Evolutionary conservation across 2,113 vertebrate species (phyloP).

Genomic region (Oncorhynchus clarkii): DNA sequence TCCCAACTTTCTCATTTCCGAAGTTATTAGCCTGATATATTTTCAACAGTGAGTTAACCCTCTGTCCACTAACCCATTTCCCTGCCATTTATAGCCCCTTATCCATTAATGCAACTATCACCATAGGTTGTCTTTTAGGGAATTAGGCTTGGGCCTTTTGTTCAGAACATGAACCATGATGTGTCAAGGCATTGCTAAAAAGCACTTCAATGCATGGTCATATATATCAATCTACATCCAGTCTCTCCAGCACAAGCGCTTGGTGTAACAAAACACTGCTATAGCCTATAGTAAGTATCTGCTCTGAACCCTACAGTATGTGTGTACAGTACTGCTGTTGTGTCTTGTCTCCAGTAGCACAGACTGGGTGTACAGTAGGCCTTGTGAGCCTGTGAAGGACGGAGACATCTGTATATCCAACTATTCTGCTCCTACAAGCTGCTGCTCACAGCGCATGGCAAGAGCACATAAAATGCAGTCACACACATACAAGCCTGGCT

Average conservation of each 20-base stretch:
- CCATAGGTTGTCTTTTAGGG: too few relatives aligned
- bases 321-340: slow-evolving; percentile 23
- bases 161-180: too few relatives aligned
- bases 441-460: slow-evolving; percentile 45
- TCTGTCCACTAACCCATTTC: too few relatives aligned
- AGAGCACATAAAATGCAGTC: slow-evolving; percentile 21
- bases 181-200: not conserved
- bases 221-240: not conserved
- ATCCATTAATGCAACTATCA: too few relatives aligned
- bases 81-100: too few relatives aligned
- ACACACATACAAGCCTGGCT: slow-evolving; percentile 14
- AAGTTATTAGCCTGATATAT: too few relatives aligned
- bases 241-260: not conserved
- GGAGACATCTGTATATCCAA: slow-evolving; percentile 57
- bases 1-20: too few relatives aligned
- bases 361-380: slow-evolving; percentile 33
- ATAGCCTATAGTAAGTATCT: too few relatives aligned
- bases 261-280: not conserved
- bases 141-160: too few relatives aligned
- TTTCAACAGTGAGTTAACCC: too few relatives aligned
- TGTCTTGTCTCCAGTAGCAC: not conserved
- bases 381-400: slow-evolving; percentile 56
- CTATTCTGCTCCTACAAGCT: slow-evolving; percentile 34
- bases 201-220: not conserved
- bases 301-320: not conserved